phyloP scores from a whole-genome alignment of 2,113 vertebrate genomes.

The Pomatostomus ruficeps region DNA sequence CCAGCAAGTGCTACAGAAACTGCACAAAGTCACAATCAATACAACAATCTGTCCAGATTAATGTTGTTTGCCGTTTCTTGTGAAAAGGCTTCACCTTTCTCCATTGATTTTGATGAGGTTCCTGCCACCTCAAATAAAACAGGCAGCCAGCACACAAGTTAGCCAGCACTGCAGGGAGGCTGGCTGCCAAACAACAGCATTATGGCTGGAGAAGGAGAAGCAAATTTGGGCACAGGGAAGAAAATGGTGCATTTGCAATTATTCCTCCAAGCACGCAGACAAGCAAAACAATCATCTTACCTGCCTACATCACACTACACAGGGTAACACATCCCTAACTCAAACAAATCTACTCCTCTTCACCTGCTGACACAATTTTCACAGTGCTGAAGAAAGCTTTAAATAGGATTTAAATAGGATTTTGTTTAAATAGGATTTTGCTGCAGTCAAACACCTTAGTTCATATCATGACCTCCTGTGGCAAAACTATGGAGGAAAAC shows the following conservation, averaged over 20 bases:
- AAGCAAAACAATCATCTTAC: not conserved
- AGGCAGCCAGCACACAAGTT: not conserved
- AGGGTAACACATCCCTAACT: not conserved
- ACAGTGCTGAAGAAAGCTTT: not conserved
- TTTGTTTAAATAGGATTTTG: not conserved
- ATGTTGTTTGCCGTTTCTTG: not conserved
- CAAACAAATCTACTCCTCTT: not conserved
- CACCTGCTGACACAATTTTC: not conserved
- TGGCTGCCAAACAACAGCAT: not conserved
- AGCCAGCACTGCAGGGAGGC: not conserved
- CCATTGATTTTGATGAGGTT: not conserved
- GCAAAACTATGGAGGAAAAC: not conserved
- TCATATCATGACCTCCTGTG: not conserved
- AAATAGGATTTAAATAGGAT: not conserved
- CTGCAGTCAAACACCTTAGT: not conserved
- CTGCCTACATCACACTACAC: not conserved
- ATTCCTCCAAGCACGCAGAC: not conserved
- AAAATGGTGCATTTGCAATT: not conserved
- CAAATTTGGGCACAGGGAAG: not conserved
- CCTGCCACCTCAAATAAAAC: slow-evolving; percentile 5
- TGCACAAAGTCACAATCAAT: not conserved
- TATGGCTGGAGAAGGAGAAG: not conserved
- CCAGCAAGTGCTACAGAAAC: not conserved
- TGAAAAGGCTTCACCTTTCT: not conserved
- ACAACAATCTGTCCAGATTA: not conserved